Evolutionary conservation across 2,888 invertebrate genomes (phyloP), one percentile per base, ranked within the genome.

Genomic region (Apamea sordens): DNA sequence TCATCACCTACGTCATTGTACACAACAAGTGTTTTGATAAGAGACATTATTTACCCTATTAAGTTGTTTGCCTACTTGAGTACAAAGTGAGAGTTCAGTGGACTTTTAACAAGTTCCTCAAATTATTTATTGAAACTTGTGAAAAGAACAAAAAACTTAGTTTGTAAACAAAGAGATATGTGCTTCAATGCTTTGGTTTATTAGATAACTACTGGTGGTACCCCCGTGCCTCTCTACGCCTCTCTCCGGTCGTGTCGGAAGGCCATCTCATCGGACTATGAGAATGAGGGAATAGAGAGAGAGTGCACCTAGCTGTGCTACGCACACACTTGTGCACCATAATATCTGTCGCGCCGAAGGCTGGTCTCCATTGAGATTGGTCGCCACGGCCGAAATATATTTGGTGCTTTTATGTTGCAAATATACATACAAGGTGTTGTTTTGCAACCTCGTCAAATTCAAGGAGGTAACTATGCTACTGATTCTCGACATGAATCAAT

Each of bases 71-170:
- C 28, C 32, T 15, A 70, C 53, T 64, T 79, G n/a, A 50, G 65
- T 50, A 44, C 32, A 59, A 79, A 79, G 63, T 78, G n/a, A 63
- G 44, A 70, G 67, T 73, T 61, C 59, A 50, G 32, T 47, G 47
- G 63, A 50, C 32, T 32, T 44, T 11, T 63, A 78, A 44, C 50
- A 68, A 69, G 50, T n/a, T 68, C 21, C 11, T 61, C 65, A 28
- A 8, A 61, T 61, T 41, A 3, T 77, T 13, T 47, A n/a, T 73
- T 73, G 21, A 61, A 61, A 28, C 15, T 21, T 61, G 3, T 10
- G 18, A n/a, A 72, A n/a, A 15, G 8, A 6, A 36, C 24, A 61
- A 61, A 64, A 64, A 76, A 32, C 21, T 53, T 32, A 13, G 63
- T 53, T 53, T 15, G n/a, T n/a, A 7, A 32, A 63, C 5, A 28